A percentile compares a stretch with the other conserved stretches of the same genome.
Evolutionary conservation across 1,140 invertebrate genomes (phyloP).

Genomic region (Chlorops oryzae): DNA sequence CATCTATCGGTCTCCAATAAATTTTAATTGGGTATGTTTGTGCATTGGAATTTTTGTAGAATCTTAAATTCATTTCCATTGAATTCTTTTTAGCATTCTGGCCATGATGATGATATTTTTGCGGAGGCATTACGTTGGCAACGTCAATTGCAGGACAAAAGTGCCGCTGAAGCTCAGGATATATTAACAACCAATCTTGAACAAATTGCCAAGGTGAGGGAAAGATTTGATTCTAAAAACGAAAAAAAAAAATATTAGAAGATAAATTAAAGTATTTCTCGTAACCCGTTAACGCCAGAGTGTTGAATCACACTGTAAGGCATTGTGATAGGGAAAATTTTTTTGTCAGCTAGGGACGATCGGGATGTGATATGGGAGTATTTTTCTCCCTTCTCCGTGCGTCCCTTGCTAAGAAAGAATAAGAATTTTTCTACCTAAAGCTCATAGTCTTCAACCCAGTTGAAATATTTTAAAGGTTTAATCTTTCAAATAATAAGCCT

Average conservation of each 20-base stretch:
- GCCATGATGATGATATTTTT: constrained; percentile 34
- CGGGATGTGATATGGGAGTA: no score
- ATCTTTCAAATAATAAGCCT: no score
- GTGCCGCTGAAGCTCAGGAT: constrained; percentile 33
- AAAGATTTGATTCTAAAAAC: no score
- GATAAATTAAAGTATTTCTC: background rate
- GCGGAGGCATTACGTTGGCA: constrained; percentile 36
- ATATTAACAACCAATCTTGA: constrained; percentile 37
- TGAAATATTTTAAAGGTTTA: no score
- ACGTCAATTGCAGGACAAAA: constrained; percentile 34
- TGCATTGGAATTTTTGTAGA: background rate
- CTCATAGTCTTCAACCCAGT: no score
- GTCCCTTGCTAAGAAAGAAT: no score
- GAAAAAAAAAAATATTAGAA: background rate
- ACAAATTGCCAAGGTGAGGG: constrained; percentile 36
- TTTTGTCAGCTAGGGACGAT: no score
- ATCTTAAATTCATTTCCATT: background rate
- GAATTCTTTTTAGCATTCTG: constrained; percentile 14
- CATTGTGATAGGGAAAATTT: background rate
- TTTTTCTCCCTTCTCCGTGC: no score
- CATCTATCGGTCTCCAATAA: constrained; percentile 23
- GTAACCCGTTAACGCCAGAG: background rate
- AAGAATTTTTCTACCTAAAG: no score
- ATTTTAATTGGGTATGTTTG: constrained; percentile 31
- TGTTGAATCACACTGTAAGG: background rate